These are phyloP conservation scores for Symphodus melops DNA, from an alignment of 2,113 vertebrate species.

Conservation along the genomic window DNA sequence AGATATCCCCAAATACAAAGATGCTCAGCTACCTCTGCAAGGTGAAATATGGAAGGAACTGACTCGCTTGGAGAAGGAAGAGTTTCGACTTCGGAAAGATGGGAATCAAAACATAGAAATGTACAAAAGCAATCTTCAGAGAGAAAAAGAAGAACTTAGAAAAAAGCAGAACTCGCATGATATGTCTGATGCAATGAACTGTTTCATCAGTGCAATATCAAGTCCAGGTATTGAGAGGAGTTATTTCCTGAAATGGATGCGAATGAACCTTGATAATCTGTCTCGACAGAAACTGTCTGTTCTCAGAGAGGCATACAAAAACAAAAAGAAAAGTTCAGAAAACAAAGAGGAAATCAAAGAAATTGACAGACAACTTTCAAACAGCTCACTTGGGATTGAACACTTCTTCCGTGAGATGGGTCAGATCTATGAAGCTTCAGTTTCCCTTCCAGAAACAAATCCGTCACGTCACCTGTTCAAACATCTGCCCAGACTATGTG, in stretches of 20 bases:
- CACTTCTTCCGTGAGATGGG: slow-evolving; percentile 87
- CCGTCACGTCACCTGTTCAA: slow-evolving; percentile 40
- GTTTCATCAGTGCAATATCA: slow-evolving; percentile 66
- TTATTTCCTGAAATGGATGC: slow-evolving; percentile 80
- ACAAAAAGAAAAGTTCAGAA: slow-evolving; percentile 47
- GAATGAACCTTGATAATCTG: slow-evolving; percentile 71
- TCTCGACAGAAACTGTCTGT: slow-evolving; percentile 45
- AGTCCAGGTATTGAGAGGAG: slow-evolving; percentile 47
- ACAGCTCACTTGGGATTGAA: slow-evolving; percentile 82
- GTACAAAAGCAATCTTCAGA: slow-evolving; percentile 62
- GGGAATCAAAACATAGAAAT: slow-evolving; percentile 56
- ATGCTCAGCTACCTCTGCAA: slow-evolving; percentile 67
- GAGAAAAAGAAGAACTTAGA: slow-evolving; percentile 48
- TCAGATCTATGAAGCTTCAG: slow-evolving; percentile 85
- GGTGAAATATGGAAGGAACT: slow-evolving; percentile 71
- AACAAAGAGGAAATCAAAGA: slow-evolving; percentile 64
- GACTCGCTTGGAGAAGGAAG: slow-evolving; percentile 73
- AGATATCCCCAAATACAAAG: slow-evolving; percentile 65
- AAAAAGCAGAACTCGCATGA: slow-evolving; percentile 37
- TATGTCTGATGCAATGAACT: slow-evolving; percentile 62
- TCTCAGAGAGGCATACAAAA: slow-evolving; percentile 62
- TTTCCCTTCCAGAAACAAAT: slow-evolving; percentile 42
- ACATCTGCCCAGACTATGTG: slow-evolving; percentile 71
- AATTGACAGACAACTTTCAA: slow-evolving; percentile 72
- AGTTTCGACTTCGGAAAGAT: slow-evolving; percentile 62